phyloP scores from a whole-genome alignment of 2,797 vertebrate species.

The Tenualosa thibaudeaui region DNA sequence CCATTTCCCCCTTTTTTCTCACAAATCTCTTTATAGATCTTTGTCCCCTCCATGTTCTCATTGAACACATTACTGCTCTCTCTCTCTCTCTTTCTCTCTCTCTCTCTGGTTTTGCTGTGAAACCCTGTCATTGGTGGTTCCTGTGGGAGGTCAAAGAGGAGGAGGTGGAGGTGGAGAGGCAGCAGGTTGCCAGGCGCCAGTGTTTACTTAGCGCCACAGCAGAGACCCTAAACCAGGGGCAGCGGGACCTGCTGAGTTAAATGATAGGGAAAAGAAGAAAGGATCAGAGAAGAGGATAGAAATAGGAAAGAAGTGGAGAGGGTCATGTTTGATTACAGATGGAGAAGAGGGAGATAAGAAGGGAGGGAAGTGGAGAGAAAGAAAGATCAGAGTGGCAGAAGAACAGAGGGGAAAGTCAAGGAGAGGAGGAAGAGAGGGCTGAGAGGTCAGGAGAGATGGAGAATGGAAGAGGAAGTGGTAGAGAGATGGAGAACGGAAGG shows the following conservation, averaged over 20 bases:
- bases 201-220: constrained; percentile 59
- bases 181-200: constrained; percentile 51
- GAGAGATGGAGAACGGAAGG: neutral
- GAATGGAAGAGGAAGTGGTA: too few relatives aligned
- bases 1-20: too few relatives aligned
- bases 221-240: neutral
- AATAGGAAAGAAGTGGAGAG: neutral
- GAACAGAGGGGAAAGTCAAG: neutral
- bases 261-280: neutral
- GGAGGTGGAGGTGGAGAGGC: constrained; percentile 43
- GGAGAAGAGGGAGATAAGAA: neutral
- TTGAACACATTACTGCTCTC: neutral
- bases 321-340: neutral
- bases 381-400: neutral
- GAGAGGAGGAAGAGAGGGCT: neutral
- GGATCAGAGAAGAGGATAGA: constrained; percentile 16
- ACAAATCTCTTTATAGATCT: neutral
- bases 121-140: constrained; percentile 68
- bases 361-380: neutral
- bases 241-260: neutral
- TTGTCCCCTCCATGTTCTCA: neutral
- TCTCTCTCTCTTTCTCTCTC: neutral
- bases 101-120: constrained; percentile 46
- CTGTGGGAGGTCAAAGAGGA: constrained; percentile 65
- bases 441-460: neutral